These are phyloP conservation scores for Drosophila austrosaltans DNA, from an alignment of 2,888 invertebrate species.

Conservation along the genomic window DNA sequence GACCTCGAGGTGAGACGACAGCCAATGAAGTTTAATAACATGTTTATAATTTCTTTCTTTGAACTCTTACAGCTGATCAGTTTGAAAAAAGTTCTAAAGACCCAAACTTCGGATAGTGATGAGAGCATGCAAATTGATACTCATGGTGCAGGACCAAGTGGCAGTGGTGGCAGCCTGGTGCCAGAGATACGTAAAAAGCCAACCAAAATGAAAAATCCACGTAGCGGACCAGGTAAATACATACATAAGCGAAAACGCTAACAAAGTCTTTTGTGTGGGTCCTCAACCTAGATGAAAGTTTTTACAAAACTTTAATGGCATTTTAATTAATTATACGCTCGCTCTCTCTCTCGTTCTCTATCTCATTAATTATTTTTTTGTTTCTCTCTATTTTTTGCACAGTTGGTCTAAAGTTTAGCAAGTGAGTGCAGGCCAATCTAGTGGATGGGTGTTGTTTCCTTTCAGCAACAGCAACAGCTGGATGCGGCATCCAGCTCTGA, in stretches of 20 bases:
- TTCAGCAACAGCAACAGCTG: constrained; percentile 7
- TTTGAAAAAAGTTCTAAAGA: constrained; percentile 94
- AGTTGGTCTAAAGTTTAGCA: constrained; percentile 73
- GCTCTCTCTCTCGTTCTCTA: neutral
- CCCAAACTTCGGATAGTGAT: constrained; percentile 91
- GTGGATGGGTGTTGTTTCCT: constrained; percentile 17
- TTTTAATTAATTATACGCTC: constrained; percentile 27
- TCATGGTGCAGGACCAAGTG: constrained; percentile 86
- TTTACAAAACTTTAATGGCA: constrained; percentile 19
- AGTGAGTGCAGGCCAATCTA: constrained; percentile 57
- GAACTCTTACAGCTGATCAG: constrained; percentile 87
- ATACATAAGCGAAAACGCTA: too few relatives aligned
- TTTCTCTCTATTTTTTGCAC: constrained; percentile 4
- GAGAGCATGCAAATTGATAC: constrained; percentile 92
- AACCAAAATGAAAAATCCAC: constrained; percentile 80
- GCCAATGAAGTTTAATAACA: neutral
- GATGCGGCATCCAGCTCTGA: constrained; percentile 21
- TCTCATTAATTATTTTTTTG: constrained; percentile 30
- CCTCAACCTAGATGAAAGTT: constrained; percentile 9
- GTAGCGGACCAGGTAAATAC: constrained; percentile 69
- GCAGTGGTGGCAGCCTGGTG: constrained; percentile 54
- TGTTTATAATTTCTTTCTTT: neutral
- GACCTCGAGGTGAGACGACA: constrained; percentile 90
- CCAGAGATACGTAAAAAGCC: constrained; percentile 82
- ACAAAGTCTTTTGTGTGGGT: neutral